Evolutionary conservation across 2,888 invertebrate species (phyloP), one percentile per base, ranked within the genome.

Genomic region (Panzeria rudis): DNA sequence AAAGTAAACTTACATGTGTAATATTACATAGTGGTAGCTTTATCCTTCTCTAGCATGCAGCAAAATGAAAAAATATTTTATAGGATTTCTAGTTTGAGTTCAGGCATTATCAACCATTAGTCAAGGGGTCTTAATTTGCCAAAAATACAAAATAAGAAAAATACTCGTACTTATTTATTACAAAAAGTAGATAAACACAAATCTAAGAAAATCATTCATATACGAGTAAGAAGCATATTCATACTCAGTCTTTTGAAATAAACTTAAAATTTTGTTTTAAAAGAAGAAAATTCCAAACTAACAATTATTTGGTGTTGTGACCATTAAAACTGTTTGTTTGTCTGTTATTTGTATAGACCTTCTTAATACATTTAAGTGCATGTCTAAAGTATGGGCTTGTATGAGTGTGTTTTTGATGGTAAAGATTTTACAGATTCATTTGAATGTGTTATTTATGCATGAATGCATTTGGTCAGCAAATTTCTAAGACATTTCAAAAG

Each of bases 381-480:
- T 32, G 15, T 15, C 8, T 0, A 8, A 59, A 4, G 15, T 64
- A 15, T 54, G 32, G 8, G 38, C 13, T 5, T 41, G 23, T 6
- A n/a, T 23, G 8, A 20, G 11, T 29, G 20, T 29, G 38, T 3
- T 52, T 73, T 35, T 47, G 69, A 71, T 79, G 52, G 64, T 69
- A 61, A 50, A 38, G 9, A 50, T 50, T 54, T 62, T 32, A n/a
- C 9, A 66, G 82, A 83, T 85, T 85, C 85, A 85, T 83, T 85
- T 85, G 82, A 85, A 82, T 85, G 82, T 83, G 78, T 85, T 85
- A 85, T 64, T 79, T 69, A 82, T 75, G 85, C 85, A 85, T 82
- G 85, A 79, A 59, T 85, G 85, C 82, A 79, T 83, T 85, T 85
- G 85, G 85, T 85, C 82, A 85, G 78, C 2, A 66, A 76, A 71